Evolutionary conservation across 2,113 vertebrate genomes (phyloP), one percentile per base, ranked within the genome.

Genomic region (Lepus europaeus): DNA sequence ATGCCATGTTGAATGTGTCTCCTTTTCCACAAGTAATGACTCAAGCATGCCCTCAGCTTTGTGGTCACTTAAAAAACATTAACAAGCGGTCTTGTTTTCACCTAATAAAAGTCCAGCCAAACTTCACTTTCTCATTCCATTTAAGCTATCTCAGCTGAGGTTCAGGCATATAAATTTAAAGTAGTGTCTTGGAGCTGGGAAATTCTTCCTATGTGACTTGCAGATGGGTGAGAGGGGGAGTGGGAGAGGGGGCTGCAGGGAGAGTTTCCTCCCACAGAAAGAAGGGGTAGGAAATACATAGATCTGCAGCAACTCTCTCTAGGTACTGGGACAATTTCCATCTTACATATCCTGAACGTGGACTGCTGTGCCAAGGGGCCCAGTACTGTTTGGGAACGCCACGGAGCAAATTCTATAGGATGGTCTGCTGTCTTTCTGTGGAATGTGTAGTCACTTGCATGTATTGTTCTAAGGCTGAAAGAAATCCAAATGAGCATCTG

Each of bases 101-200:
- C 17, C 0, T 77, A 63, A 69, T 87, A 66, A 83, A 94, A 49
- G 12, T 27, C 6, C 20, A 73, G 5, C 53, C 36, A 74, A 61
- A 69, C 20, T 69, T 85, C 1, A 86, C 11, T 82, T 61, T 95
- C 27, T 82, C 10, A 31, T 64, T 91, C 49, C 82, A 1, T 86
- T 56, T 77, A 72, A 36, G 27, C 29, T 79, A 59, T 25, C 17
- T 73, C 63, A 64, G 5, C n/a, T 63, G 2, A 36, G 23, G 14
- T 69, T 97, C 59, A 82, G n/a, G 20, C 79, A 81, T 17, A 95
- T 66, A 86, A 78, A 88, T 1, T 39, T 76, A 31, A 81, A 69
- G 51, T 27, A 25, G 31, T 27, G 0, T 82, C 20, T 70, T 45
- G 39, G 79, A 88, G 49, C 72, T 27, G 45, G 80, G 79, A 69